Percentiles rank a stretch among this genome's conserved stretches.
phyloP scores from a whole-genome alignment of 2,797 vertebrate species.

The Hippocampus kuda region DNA sequence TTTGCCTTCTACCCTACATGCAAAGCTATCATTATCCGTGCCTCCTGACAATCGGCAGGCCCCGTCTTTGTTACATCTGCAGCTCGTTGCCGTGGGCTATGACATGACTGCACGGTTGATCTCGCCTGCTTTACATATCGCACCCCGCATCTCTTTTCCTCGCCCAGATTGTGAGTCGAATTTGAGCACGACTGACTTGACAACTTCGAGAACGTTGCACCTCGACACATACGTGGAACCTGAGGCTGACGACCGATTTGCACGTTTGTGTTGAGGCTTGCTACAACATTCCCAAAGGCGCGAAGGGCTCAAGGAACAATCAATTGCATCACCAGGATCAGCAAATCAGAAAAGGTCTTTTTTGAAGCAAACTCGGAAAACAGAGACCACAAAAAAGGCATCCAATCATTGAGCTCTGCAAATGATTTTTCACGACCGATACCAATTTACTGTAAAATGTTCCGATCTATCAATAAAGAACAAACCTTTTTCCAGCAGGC shows the following conservation, averaged over 20 bases:
- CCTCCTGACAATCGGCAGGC: conserved; percentile 69
- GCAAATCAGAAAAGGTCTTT: not conserved
- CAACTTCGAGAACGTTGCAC: conserved; percentile 46
- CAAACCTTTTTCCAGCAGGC: conserved; percentile 35
- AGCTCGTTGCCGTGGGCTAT: conserved; percentile 65
- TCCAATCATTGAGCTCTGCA: not conserved
- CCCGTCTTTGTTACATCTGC: conserved; percentile 69
- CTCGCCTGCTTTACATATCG: conserved; percentile 71
- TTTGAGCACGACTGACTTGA: conserved; percentile 47
- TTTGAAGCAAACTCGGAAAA: not conserved
- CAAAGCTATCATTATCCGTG: conserved; percentile 73
- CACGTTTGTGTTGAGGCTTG: conserved; percentile 29
- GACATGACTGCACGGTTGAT: conserved; percentile 69
- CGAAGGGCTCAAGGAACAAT: not conserved
- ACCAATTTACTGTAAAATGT: conserved; percentile 14
- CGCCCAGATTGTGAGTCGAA: conserved; percentile 25
- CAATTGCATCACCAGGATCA: not conserved
- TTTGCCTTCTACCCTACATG: conserved; percentile 68
- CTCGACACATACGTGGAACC: conserved; percentile 53
- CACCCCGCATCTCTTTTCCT: conserved; percentile 46
- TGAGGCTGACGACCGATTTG: conserved; percentile 11
- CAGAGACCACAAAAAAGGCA: not conserved
- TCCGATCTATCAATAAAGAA: not conserved
- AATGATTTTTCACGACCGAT: conserved; percentile 11
- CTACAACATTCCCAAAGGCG: not conserved